Evolutionary conservation across 2,888 invertebrate genomes (phyloP).

Genomic region (Ferrisia virgata): DNA sequence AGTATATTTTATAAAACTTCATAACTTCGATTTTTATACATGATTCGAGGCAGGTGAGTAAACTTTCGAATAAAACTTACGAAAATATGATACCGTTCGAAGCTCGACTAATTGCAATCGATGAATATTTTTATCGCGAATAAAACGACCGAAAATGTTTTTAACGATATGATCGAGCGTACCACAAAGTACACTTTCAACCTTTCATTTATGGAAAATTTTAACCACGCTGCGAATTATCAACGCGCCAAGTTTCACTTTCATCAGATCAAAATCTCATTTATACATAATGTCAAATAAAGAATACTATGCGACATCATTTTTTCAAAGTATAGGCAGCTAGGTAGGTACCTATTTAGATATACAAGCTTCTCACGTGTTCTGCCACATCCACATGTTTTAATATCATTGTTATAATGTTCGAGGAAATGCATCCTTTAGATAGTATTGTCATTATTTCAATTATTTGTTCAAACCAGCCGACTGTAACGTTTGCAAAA

Average conservation of each 20-base stretch:
- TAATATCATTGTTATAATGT: neutral
- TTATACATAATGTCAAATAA: neutral
- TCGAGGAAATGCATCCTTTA: conserved; percentile 13
- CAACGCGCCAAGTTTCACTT: neutral
- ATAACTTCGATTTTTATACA: too few species aligned
- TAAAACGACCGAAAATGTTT: neutral
- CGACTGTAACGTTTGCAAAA: neutral
- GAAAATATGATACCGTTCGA: neutral
- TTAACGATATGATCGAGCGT: neutral
- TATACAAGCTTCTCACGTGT: too few species aligned
- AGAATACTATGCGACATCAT: too few species aligned
- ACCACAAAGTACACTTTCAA: neutral
- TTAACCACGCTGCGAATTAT: neutral
- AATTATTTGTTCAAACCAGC: conserved; percentile 2
- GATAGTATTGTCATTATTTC: neutral
- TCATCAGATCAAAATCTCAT: neutral
- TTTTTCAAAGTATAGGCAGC: too few species aligned
- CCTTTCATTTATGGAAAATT: neutral
- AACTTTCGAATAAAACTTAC: neutral
- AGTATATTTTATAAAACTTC: too few species aligned
- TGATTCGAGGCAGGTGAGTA: too few species aligned
- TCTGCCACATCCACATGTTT: neutral
- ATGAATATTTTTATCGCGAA: conserved; percentile 1
- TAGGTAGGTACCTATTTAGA: too few species aligned
- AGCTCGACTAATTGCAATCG: neutral